Evolutionary conservation across 2,888 invertebrate species (phyloP).

Genomic region (Neoascia interrupta): DNA sequence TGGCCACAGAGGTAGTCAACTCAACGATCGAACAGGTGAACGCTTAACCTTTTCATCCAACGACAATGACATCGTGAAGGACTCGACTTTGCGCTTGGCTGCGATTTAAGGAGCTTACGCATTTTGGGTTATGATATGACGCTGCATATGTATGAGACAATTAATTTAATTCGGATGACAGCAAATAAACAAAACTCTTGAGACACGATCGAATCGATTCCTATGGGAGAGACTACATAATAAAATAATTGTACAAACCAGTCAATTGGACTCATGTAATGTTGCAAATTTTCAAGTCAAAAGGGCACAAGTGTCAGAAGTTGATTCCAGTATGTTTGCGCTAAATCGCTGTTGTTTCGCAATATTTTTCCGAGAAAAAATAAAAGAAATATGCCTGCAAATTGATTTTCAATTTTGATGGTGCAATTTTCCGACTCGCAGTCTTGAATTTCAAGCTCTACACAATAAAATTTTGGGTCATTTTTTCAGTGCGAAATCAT

Average conservation of each 20-base stretch:
- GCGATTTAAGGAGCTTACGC: conserved; percentile 27
- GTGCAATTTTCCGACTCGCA: too few relatives aligned
- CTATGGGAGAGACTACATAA: conserved; percentile 8
- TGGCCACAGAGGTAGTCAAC: conserved; percentile 32
- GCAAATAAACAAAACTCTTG: conserved; percentile 24
- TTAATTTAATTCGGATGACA: conserved; percentile 28
- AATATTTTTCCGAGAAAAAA: too few relatives aligned
- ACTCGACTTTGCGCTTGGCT: conserved; percentile 5
- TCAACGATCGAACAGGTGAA: too few relatives aligned
- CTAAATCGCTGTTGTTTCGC: too few relatives aligned
- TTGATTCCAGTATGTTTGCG: too few relatives aligned
- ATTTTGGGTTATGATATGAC: conserved; percentile 43
- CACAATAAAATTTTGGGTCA: too few relatives aligned
- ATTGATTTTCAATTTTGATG: too few relatives aligned
- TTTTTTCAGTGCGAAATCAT: too few relatives aligned
- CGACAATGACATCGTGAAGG: conserved; percentile 37
- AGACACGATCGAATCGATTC: conserved; percentile 44
- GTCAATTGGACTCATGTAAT: conserved; percentile 1
- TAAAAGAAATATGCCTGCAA: too few relatives aligned
- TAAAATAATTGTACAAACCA: too few relatives aligned
- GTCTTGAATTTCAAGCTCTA: too few relatives aligned
- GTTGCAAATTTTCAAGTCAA: conserved; percentile 47
- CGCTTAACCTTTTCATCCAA: conserved; percentile 49
- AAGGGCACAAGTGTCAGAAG: conserved; percentile 54
- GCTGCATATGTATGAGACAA: too few relatives aligned